A percentile compares a stretch with the other conserved stretches of the same genome.
phyloP scores from a whole-genome alignment of 2,888 invertebrate species.

The Netelia melanura region DNA sequence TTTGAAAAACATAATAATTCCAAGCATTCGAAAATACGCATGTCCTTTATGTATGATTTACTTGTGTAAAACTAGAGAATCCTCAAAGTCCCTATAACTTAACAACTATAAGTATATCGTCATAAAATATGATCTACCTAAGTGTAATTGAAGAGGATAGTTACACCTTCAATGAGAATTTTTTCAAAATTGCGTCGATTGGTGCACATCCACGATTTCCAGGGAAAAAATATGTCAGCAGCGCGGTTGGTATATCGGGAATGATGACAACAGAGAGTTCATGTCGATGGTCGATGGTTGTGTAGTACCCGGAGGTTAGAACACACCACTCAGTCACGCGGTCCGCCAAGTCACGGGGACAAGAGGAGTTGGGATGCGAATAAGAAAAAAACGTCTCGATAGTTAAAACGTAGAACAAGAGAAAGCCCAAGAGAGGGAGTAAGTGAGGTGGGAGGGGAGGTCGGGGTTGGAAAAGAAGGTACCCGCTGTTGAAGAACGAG shows the following conservation, averaged over 20 bases:
- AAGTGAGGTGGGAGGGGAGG: not conserved
- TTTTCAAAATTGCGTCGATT: no score
- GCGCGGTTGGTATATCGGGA: slow-evolving; percentile 50
- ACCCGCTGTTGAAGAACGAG: slow-evolving; percentile 64
- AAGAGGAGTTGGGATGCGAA: not conserved
- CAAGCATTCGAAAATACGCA: no score
- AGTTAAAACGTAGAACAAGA: slow-evolving; percentile 16
- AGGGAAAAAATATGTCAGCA: slow-evolving; percentile 11
- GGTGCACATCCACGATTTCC: no score
- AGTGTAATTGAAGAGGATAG: not conserved
- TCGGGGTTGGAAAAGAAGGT: slow-evolving; percentile 46
- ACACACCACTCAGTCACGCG: slow-evolving; percentile 76
- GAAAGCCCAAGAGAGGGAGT: slow-evolving; percentile 1
- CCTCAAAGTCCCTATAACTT: no score
- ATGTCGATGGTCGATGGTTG: slow-evolving; percentile 54
- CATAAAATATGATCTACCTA: no score
- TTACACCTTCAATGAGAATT: not conserved
- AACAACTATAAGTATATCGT: no score
- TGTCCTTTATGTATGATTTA: no score
- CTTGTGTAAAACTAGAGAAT: no score
- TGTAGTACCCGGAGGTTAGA: slow-evolving; percentile 69
- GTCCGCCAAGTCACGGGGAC: slow-evolving; percentile 53
- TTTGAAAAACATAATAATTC: not conserved
- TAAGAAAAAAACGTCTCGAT: slow-evolving; percentile 30
- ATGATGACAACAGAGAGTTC: slow-evolving; percentile 58